Percentiles rank a stretch among this genome's conserved stretches.
phyloP scores from a whole-genome alignment of 2,113 vertebrate genomes.

The Pontoporia blainvillei region DNA sequence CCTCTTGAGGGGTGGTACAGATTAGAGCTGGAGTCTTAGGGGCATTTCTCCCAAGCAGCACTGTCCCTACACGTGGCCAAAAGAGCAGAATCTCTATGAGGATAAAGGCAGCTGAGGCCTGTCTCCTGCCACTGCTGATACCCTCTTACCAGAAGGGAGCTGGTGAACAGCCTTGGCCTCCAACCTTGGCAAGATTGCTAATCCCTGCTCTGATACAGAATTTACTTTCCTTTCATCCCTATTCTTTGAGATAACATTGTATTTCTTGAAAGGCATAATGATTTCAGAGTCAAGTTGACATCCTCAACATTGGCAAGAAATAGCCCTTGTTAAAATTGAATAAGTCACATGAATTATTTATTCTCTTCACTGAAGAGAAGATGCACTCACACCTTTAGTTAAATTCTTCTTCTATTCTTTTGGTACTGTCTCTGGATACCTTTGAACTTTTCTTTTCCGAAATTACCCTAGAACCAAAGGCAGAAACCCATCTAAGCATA shows the following conservation, averaged over 20 bases:
- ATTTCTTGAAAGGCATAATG: slow-evolving; percentile 1
- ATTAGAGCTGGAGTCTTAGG: background rate
- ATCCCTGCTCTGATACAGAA: background rate
- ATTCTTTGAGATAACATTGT: background rate
- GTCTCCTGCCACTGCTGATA: background rate
- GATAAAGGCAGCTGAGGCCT: background rate
- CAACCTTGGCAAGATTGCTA: background rate
- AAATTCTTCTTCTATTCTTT: background rate
- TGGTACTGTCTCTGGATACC: background rate
- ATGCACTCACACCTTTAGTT: background rate
- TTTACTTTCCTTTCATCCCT: background rate
- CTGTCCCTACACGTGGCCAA: background rate
- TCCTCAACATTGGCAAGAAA: background rate
- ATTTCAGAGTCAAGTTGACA: slow-evolving; percentile 17
- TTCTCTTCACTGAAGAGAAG: background rate
- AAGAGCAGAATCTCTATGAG: background rate
- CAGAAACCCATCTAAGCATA: background rate
- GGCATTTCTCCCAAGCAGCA: background rate
- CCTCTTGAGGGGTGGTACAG: background rate
- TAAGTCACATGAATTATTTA: background rate
- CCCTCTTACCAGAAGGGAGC: background rate
- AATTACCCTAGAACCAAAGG: background rate
- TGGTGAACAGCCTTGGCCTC: background rate
- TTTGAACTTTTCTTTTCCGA: background rate
- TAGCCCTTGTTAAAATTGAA: background rate